Evolutionary conservation across 2,113 vertebrate genomes (phyloP).

Genomic region (Sceloporus undulatus): DNA sequence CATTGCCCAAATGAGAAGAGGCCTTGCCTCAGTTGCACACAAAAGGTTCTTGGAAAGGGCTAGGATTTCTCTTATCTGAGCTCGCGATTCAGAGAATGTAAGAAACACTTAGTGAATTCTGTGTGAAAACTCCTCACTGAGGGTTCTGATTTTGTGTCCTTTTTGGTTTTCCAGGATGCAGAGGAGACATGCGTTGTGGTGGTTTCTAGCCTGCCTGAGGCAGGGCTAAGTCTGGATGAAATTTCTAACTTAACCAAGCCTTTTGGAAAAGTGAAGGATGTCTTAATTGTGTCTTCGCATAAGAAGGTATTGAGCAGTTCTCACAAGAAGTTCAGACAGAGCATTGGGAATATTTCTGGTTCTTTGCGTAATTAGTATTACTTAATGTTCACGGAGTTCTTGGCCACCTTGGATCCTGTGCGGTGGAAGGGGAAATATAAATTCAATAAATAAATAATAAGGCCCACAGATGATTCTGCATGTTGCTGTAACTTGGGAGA

Average conservation of each 20-base stretch:
- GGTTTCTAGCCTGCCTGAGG: slow-evolving; percentile 81
- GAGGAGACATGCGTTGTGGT: slow-evolving; percentile 77
- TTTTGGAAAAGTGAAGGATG: slow-evolving; percentile 76
- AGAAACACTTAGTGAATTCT: no score
- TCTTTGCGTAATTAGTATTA: background rate
- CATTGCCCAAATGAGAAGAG: no score
- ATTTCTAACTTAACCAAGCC: slow-evolving; percentile 81
- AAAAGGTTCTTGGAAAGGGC: no score
- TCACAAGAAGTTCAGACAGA: background rate
- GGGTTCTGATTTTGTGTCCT: background rate
- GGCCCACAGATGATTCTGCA: background rate
- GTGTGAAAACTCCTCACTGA: no score
- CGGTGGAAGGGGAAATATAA: no score
- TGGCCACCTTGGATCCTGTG: no score
- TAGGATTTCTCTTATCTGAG: no score
- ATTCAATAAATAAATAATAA: background rate
- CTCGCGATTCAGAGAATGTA: no score
- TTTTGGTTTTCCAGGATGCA: slow-evolving; percentile 66
- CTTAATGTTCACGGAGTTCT: background rate
- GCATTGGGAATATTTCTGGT: accelerated
- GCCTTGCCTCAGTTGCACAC: no score
- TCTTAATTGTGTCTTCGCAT: slow-evolving; percentile 80
- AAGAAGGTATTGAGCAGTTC: slow-evolving; percentile 76
- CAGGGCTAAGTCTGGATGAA: slow-evolving; percentile 79
- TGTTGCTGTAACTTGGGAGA: background rate